Conservation (phyloP, 2,113 vertebrate genomes). For the Callionymus lyra region DNA sequence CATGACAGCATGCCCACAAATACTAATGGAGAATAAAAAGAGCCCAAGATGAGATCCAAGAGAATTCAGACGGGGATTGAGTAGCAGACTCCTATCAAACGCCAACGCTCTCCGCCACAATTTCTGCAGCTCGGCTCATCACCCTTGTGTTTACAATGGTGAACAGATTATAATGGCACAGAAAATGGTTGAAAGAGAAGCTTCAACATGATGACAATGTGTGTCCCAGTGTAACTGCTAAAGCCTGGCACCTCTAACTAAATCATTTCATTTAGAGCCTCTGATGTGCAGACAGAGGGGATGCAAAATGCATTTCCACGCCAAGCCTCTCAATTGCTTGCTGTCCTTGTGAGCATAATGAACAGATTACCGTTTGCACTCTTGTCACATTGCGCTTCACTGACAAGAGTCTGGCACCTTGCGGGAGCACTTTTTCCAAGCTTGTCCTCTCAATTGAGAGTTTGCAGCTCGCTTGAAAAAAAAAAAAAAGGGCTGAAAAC, state of each 20-base stretch:
- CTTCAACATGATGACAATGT: slow-evolving; percentile 37
- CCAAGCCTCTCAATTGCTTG: slow-evolving; percentile 33
- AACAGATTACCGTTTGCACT: slow-evolving; percentile 36
- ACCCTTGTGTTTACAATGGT: slow-evolving; percentile 32
- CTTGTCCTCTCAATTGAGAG: background rate
- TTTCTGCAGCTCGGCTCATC: slow-evolving; percentile 33
- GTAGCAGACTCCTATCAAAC: slow-evolving; percentile 34
- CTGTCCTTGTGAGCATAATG: slow-evolving; percentile 36
- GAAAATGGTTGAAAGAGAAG: slow-evolving; percentile 42
- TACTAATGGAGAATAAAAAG: slow-evolving; percentile 30
- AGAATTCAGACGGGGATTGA: slow-evolving; percentile 34
- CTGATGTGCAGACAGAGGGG: slow-evolving; percentile 47
- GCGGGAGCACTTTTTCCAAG: slow-evolving; percentile 19
- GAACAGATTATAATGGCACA: slow-evolving; percentile 17
- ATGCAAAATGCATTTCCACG: slow-evolving; percentile 42
- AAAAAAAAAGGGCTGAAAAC: slow-evolving; percentile 16
- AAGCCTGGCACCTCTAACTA: slow-evolving; percentile 40
- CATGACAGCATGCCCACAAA: slow-evolving; percentile 32
- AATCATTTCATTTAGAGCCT: slow-evolving; percentile 57
- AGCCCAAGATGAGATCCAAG: slow-evolving; percentile 50
- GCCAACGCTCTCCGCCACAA: slow-evolving; percentile 29
- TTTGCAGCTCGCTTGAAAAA: background rate
- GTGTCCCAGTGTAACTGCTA: slow-evolving; percentile 37
- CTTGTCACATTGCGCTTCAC: slow-evolving; percentile 31
- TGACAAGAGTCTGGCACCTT: slow-evolving; percentile 36